Conservation (phyloP, 2,113 vertebrate species). For the Nansenia antarctica region DNA sequence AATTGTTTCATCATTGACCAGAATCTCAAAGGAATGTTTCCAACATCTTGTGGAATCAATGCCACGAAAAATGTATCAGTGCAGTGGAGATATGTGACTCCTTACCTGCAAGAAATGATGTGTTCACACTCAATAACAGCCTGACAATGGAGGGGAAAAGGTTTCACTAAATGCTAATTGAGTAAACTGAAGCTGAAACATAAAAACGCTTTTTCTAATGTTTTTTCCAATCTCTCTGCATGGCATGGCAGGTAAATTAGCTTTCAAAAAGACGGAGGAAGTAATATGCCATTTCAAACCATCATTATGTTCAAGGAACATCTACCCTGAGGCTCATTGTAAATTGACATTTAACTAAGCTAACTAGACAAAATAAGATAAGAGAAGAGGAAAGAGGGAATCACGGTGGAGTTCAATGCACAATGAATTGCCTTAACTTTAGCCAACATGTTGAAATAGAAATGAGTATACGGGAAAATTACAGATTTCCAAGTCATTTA, state of each 20-base stretch:
- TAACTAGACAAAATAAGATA: too few relatives aligned
- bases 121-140: conserved; percentile 20
- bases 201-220: conserved; percentile 26
- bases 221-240: conserved; percentile 39
- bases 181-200: conserved; percentile 21
- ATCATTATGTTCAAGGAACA: conserved; percentile 1
- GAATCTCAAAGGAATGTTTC: too few relatives aligned
- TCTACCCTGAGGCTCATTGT: conserved; percentile 18
- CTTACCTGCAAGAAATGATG: too few relatives aligned
- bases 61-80: too few relatives aligned
- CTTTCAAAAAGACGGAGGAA: conserved; percentile 30
- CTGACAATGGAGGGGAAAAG: conserved; percentile 16
- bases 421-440: background rate
- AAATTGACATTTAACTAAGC: conserved; percentile 45
- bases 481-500: too few relatives aligned
- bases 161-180: conserved; percentile 26
- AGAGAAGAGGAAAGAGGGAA: too few relatives aligned
- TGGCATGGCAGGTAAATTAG: conserved; percentile 40
- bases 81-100: too few relatives aligned
- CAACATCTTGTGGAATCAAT: too few relatives aligned
- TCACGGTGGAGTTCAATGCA: conserved; percentile 12
- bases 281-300: conserved; percentile 21
- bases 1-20: too few relatives aligned
- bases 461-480: too few relatives aligned
- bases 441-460: too few relatives aligned